phyloP scores from a whole-genome alignment of 1,140 invertebrate genomes.

The Calliphora vicina region DNA sequence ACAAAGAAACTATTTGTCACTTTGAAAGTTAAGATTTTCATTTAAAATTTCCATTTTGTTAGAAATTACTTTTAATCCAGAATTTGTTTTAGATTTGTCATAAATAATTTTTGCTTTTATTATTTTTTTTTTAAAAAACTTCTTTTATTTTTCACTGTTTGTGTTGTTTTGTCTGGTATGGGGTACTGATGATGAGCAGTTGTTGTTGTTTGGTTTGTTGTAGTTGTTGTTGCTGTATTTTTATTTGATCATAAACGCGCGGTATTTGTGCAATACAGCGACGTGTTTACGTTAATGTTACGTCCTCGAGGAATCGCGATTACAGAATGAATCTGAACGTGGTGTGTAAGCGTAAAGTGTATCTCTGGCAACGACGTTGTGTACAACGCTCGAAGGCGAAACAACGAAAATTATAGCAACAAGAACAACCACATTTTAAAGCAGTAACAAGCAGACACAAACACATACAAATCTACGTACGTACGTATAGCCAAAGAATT shows the following conservation, averaged over 20 bases:
- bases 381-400: slow-evolving; percentile 40
- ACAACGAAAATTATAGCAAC: slow-evolving; percentile 34
- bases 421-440: slow-evolving; percentile 22
- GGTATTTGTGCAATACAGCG: slow-evolving; percentile 35
- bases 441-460: slow-evolving; percentile 34
- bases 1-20: neutral
- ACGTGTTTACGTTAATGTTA: slow-evolving; percentile 56
- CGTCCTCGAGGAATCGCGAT: slow-evolving; percentile 64
- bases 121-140: neutral
- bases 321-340: slow-evolving; percentile 64
- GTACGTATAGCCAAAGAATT: slow-evolving; percentile 31
- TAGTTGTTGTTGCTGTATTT: no score
- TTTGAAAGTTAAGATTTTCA: neutral
- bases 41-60: no score
- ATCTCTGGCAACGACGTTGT: slow-evolving; percentile 38
- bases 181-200: neutral
- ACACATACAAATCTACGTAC: slow-evolving; percentile 30
- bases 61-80: no score
- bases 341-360: slow-evolving; percentile 62
- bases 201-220: no score
- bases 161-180: slow-evolving; percentile 19
- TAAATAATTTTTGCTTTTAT: neutral
- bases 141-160: slow-evolving; percentile 29
- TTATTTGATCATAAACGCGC: neutral
- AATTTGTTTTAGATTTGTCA: neutral